These are phyloP conservation scores for Liolophura sinensis DNA, from an alignment of 1,140 invertebrate genomes.

Conservation along the genomic window DNA sequence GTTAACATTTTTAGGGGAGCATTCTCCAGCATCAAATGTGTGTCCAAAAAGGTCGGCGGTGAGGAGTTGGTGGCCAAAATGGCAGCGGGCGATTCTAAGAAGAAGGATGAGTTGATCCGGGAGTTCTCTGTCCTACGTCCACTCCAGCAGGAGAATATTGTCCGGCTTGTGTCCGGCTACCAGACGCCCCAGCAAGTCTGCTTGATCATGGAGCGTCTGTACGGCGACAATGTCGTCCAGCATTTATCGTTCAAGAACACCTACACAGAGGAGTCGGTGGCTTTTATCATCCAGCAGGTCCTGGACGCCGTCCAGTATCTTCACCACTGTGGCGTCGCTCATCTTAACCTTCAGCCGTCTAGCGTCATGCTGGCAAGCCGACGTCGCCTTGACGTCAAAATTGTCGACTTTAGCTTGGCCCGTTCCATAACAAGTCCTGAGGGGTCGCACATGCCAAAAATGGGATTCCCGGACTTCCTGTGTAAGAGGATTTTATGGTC, in stretches of 20 bases:
- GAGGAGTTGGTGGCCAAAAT: slow-evolving; percentile 31
- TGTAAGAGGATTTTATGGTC: slow-evolving; percentile 24
- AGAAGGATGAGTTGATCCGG: slow-evolving; percentile 31
- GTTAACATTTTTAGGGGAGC: slow-evolving; percentile 74
- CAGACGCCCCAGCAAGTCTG: slow-evolving; percentile 54
- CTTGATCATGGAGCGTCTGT: slow-evolving; percentile 83
- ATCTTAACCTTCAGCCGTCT: slow-evolving; percentile 93
- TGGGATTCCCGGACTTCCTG: slow-evolving; percentile 54
- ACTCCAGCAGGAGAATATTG: slow-evolving; percentile 83
- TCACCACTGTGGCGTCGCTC: slow-evolving; percentile 88
- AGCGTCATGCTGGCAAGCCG: slow-evolving; percentile 94
- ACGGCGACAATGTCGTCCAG: slow-evolving; percentile 88
- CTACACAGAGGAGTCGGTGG: slow-evolving; percentile 89
- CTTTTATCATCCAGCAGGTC: slow-evolving; percentile 76
- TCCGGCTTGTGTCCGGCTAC: slow-evolving; percentile 66
- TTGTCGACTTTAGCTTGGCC: slow-evolving; percentile 88
- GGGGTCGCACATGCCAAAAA: slow-evolving; percentile 31
- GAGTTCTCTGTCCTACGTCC: slow-evolving; percentile 83
- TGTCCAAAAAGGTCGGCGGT: slow-evolving; percentile 60
- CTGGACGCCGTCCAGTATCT: slow-evolving; percentile 72
- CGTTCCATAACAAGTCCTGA: slow-evolving; percentile 58
- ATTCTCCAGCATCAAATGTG: slow-evolving; percentile 83
- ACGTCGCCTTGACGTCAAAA: slow-evolving; percentile 79
- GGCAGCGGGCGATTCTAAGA: slow-evolving; percentile 22
- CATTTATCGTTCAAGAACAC: slow-evolving; percentile 84